Conservation (phyloP, 2,113 vertebrate species). For the Pomatorhinus ruficollis region DNA sequence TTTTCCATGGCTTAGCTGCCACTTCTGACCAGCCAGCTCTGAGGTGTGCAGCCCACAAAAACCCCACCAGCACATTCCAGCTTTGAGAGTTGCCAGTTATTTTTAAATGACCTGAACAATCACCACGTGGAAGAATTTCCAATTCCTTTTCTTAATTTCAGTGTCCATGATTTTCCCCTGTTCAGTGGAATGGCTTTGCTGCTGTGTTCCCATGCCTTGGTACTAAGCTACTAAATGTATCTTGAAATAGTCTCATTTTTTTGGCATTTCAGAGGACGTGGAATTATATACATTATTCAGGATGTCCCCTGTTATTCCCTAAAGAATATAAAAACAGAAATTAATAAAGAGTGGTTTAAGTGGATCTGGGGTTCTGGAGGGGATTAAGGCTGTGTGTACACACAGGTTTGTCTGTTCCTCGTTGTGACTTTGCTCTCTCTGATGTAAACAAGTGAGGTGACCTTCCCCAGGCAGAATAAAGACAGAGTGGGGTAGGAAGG, state of each 20-base stretch:
- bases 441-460: background rate
- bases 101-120: background rate
- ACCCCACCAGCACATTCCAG: accelerated
- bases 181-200: background rate
- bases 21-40: background rate
- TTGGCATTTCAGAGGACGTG: background rate
- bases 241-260: background rate
- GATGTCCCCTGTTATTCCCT: background rate
- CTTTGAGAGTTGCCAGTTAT: background rate
- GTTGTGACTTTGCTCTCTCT: background rate
- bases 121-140: background rate
- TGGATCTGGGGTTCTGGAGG: background rate
- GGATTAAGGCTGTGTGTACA: background rate
- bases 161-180: background rate
- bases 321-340: background rate
- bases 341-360: conserved; percentile 12
- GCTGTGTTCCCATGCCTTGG: background rate
- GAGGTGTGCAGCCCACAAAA: accelerated
- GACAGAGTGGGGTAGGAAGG: background rate
- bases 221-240: background rate
- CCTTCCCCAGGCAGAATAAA: conserved; percentile 29
- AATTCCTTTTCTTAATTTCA: background rate
- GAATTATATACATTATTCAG: background rate
- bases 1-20: background rate
- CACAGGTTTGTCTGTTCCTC: background rate